Evolutionary conservation across 2,888 invertebrate species (phyloP), one percentile per base, ranked within the genome.

Genomic region (Neoscelio sp.): DNA sequence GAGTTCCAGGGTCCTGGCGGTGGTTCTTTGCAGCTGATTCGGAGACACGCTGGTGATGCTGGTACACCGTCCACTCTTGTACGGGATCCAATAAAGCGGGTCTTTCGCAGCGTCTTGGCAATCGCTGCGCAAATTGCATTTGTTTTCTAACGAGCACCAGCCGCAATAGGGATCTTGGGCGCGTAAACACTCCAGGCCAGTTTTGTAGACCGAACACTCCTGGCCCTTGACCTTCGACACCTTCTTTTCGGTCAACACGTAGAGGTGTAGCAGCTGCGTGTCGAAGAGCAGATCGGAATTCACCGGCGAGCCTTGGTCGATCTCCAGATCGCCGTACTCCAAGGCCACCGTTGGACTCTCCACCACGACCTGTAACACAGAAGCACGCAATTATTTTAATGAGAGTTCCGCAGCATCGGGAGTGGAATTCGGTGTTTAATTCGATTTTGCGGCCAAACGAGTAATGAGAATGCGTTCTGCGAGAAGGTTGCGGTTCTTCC

Each of bases 121-220:
- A 88, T 96, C 97, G 60, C 96, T 96, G 80, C 97, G 94, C 73
- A 98, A 92, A 86, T 97, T 98, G 91, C 99, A 99, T 93, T 97
- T 98, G 91, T 98, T 98, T 91, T 98, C 98, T 83, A 98, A 92
- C 30, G 97, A 97, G 92, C 98, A 98, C 98, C 98, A 98, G 78
- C 98, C 98, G 91, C 98, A 99, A 90, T 98, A 98, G 0, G 98
- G 98, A 92, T 98, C 98, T 90, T 96, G 96, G 81, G 97, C 97
- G 85, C 96, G 96, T 81, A 98, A 93, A 91, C 98, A 98, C 87
- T 96, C 96, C 91, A 95, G 94, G 91, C 98, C 98, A 71, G 96
- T 96, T 90, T 95, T 95, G 91, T 97, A 97, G 71, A 96, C 95
- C 86, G 95, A 95, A 91, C 98, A 98, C 91, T 98, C 97, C 91